Percentiles rank a stretch among this genome's conserved stretches.
Conservation (phyloP, 2,113 vertebrate genomes). For the Rattus rattus region DNA sequence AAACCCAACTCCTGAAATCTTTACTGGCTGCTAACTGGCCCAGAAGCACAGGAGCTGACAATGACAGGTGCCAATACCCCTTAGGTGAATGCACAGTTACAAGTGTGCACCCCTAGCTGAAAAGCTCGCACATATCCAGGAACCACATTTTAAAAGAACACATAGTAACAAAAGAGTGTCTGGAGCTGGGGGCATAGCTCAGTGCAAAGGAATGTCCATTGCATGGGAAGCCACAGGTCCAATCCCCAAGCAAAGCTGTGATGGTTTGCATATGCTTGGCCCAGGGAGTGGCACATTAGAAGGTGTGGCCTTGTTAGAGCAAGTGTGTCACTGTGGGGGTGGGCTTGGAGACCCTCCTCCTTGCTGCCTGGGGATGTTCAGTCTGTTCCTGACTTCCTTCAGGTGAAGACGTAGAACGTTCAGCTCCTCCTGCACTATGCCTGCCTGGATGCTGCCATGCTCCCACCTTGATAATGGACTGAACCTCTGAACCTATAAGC, state of each 20-base stretch:
- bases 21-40: neutral
- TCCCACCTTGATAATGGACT: too few relatives aligned
- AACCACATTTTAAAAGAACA: constrained; percentile 1
- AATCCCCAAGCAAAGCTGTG: neutral
- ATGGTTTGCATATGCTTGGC: too few relatives aligned
- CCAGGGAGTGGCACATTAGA: too few relatives aligned
- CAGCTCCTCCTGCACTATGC: too few relatives aligned
- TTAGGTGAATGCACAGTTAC: neutral
- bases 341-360: too few relatives aligned
- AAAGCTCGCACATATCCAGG: neutral
- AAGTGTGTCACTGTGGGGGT: too few relatives aligned
- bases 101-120: neutral
- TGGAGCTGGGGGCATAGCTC: neutral
- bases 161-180: neutral
- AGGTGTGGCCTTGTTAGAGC: too few relatives aligned
- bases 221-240: neutral
- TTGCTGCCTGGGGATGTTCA: too few relatives aligned
- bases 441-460: too few relatives aligned
- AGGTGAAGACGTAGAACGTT: too few relatives aligned
- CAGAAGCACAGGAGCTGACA: neutral
- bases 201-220: neutral
- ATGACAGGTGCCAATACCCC: neutral
- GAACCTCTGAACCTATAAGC: too few relatives aligned
- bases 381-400: too few relatives aligned
- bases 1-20: neutral